These are phyloP conservation scores for Choristoneura rosaceana DNA, from an alignment of 2,888 invertebrate genomes.

Conservation along the genomic window DNA sequence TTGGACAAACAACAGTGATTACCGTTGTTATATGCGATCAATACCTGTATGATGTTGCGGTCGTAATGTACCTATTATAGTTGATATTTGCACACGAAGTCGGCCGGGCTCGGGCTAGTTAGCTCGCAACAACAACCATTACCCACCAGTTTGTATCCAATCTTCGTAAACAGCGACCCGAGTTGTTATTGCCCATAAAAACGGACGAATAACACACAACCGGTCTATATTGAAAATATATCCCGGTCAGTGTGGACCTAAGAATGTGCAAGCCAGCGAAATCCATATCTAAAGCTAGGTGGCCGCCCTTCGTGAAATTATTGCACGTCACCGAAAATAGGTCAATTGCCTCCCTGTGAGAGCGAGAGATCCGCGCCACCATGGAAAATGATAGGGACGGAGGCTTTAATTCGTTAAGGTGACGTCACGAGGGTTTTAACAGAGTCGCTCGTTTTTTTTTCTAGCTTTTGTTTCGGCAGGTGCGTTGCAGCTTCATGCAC, in stretches of 20 bases:
- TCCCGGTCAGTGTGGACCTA: constrained; percentile 59
- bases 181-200: constrained; percentile 59
- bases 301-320: constrained; percentile 78
- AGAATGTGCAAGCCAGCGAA: constrained; percentile 71
- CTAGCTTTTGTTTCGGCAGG: constrained; percentile 71
- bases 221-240: constrained; percentile 58
- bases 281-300: constrained; percentile 68
- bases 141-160: constrained; percentile 57
- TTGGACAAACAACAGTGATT: constrained; percentile 60
- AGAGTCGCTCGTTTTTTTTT: constrained; percentile 72
- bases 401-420: constrained; percentile 79
- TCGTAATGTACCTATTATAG: constrained; percentile 36
- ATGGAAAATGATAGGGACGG: constrained; percentile 67
- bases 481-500: constrained; percentile 49
- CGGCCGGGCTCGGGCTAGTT: constrained; percentile 44
- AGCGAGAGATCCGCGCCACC: constrained; percentile 64
- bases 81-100: constrained; percentile 34
- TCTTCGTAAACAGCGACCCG: constrained; percentile 56
- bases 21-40: constrained; percentile 39
- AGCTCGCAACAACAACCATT: constrained; percentile 56
- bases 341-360: constrained; percentile 79
- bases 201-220: constrained; percentile 56
- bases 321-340: constrained; percentile 82
- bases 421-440: constrained; percentile 79
- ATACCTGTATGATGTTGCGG: constrained; percentile 28